Evolutionary conservation across 1,140 invertebrate genomes (phyloP).

Genomic region (Acyrthosiphon pisum): DNA sequence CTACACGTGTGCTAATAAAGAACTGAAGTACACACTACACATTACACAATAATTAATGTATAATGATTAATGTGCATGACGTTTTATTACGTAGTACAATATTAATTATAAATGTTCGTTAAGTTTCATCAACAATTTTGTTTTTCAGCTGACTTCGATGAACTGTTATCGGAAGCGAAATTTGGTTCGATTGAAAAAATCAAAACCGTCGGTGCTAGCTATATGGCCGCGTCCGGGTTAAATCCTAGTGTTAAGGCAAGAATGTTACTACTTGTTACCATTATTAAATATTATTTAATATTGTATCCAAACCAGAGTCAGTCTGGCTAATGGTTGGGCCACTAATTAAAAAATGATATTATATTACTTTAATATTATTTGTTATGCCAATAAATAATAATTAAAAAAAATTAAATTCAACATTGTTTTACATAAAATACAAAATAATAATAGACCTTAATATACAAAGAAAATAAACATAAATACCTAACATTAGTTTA

Average conservation of each 20-base stretch:
- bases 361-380: too few species aligned
- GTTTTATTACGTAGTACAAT: too few species aligned
- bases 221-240: conserved; percentile 98
- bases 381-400: too few species aligned
- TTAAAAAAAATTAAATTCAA: too few species aligned
- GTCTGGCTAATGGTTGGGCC: too few species aligned
- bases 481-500: too few species aligned
- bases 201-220: conserved; percentile 95
- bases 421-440: too few species aligned
- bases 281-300: not conserved
- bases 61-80: not conserved
- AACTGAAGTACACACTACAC: not conserved
- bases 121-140: conserved; percentile 7
- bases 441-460: too few species aligned
- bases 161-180: conserved; percentile 85
- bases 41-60: not conserved
- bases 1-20: not conserved
- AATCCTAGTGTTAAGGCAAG: conserved; percentile 63
- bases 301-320: not conserved
- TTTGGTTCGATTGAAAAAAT: conserved; percentile 97
- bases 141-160: conserved; percentile 84
- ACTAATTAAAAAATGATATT: too few species aligned
- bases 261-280: not conserved
- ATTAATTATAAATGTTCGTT: not conserved
- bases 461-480: too few species aligned